These are phyloP conservation scores for Hippocampus abdominalis DNA, from an alignment of 2,113 vertebrate species.

Conservation along the genomic window DNA sequence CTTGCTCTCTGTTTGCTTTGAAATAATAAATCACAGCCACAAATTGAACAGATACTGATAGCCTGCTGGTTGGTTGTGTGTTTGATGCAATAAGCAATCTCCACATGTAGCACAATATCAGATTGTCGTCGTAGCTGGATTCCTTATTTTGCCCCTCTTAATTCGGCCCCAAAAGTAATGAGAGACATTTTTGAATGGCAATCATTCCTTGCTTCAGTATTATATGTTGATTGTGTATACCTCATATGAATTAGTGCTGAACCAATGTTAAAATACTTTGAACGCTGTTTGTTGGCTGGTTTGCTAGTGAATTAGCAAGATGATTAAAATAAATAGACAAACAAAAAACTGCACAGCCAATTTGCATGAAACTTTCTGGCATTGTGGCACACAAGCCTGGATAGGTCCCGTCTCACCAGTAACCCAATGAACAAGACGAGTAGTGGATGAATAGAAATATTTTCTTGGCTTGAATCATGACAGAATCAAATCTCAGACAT, in stretches of 20 bases:
- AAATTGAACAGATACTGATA: slow-evolving; percentile 13
- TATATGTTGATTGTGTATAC: background rate
- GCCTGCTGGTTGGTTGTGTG: slow-evolving; percentile 6
- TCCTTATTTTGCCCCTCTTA: background rate
- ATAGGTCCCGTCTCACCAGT: background rate
- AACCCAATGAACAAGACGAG: background rate
- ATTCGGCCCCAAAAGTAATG: background rate
- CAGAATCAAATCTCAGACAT: background rate
- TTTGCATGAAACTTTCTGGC: background rate
- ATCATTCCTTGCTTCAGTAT: background rate
- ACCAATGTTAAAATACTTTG: background rate
- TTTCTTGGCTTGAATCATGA: background rate
- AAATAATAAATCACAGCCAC: slow-evolving; percentile 31
- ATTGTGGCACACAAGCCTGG: background rate
- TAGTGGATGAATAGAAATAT: background rate
- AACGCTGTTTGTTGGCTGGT: background rate
- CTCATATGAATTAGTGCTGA: background rate
- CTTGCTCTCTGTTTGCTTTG: slow-evolving; percentile 41
- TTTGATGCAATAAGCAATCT: slow-evolving; percentile 1
- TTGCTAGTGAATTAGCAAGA: background rate
- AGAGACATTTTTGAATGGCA: background rate
- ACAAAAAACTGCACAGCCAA: background rate
- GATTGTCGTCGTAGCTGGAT: background rate
- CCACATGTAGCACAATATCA: background rate
- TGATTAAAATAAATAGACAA: background rate